A percentile compares a stretch with the other conserved stretches of the same genome.
phyloP scores from a whole-genome alignment of 2,797 vertebrate genomes.

The Cossypha polioptera region DNA sequence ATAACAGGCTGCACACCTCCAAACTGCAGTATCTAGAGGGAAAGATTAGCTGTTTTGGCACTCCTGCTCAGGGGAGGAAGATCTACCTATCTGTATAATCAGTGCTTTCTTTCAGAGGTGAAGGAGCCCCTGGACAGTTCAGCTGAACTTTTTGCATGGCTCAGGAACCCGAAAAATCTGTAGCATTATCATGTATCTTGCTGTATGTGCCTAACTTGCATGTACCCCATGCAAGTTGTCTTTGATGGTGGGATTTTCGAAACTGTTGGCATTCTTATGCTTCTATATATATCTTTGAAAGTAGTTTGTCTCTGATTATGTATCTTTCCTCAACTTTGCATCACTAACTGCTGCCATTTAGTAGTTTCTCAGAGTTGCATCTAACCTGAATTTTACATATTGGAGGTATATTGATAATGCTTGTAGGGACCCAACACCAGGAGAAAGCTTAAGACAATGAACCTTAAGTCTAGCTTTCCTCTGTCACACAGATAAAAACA shows the following conservation, averaged over 20 bases:
- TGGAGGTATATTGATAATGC: not conserved
- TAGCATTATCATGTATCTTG: not conserved
- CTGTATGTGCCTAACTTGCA: not conserved
- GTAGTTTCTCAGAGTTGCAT: not conserved
- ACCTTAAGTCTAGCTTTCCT: not conserved
- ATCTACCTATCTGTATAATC: not conserved
- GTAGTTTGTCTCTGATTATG: not conserved
- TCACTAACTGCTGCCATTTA: not conserved
- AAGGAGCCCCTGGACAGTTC: not conserved
- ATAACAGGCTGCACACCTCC: not conserved
- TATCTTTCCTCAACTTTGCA: not conserved
- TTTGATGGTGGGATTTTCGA: not conserved
- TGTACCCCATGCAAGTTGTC: not conserved
- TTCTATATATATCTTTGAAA: not conserved
- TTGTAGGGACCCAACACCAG: not conserved
- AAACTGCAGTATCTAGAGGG: not conserved
- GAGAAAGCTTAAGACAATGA: not conserved
- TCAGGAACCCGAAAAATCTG: not conserved
- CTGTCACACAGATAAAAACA: not conserved
- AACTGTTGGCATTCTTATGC: not conserved
- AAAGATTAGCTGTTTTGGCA: not conserved
- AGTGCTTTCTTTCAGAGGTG: not conserved
- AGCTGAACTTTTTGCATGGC: not conserved
- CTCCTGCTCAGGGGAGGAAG: not conserved
- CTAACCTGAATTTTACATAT: not conserved